These are phyloP conservation scores for Drosophila acutilabella DNA, from an alignment of 2,888 invertebrate species.

Conservation along the genomic window DNA sequence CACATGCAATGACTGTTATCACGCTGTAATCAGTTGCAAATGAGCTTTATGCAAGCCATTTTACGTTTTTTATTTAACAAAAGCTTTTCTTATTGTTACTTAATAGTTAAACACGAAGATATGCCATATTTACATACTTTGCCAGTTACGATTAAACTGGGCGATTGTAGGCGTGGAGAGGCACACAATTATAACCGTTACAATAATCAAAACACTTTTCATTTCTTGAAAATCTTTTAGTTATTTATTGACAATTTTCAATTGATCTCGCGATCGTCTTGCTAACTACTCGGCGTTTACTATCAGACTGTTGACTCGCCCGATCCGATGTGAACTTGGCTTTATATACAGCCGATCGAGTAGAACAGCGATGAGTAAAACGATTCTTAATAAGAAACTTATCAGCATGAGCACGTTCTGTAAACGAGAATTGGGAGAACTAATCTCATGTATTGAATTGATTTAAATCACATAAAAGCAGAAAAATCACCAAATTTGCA, in stretches of 20 bases:
- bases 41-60: too few species aligned
- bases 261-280: constrained; percentile 16
- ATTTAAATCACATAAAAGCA: constrained; percentile 11
- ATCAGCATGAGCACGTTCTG: neutral
- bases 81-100: too few species aligned
- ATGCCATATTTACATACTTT: constrained; percentile 47
- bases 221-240: neutral
- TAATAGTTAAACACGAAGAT: too few species aligned
- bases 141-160: constrained; percentile 63
- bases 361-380: neutral
- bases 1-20: too few species aligned
- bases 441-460: constrained; percentile 3
- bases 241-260: neutral
- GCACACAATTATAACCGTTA: constrained; percentile 27
- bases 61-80: too few species aligned
- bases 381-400: constrained; percentile 4
- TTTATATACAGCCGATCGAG: constrained; percentile 8
- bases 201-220: constrained; percentile 37
- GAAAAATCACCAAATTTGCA: constrained; percentile 21
- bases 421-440: neutral
- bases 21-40: too few species aligned
- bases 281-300: constrained; percentile 50
- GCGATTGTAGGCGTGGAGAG: constrained; percentile 51
- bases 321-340: neutral
- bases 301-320: constrained; percentile 38